These are phyloP conservation scores for Drosophila prosaltans DNA, from an alignment of 1,140 invertebrate genomes.

Conservation along the genomic window DNA sequence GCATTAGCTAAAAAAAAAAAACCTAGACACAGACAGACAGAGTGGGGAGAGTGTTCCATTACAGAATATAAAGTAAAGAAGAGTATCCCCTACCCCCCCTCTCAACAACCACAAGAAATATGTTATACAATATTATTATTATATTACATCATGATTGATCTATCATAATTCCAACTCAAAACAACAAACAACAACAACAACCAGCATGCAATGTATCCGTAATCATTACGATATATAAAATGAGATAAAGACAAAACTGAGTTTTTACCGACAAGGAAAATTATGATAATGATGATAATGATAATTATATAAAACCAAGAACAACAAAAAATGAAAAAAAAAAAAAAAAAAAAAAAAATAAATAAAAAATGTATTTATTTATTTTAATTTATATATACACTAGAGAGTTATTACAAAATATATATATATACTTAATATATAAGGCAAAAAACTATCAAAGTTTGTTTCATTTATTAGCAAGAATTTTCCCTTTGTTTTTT, in stretches of 20 bases:
- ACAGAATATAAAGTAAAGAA: neutral
- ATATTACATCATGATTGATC: conserved; percentile 75
- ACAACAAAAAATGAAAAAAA: conserved; percentile 41
- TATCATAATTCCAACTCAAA: conserved; percentile 55
- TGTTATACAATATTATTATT: conserved; percentile 71
- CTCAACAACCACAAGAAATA: conserved; percentile 39
- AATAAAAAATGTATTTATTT: conserved; percentile 82
- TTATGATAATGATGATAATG: conserved; percentile 68
- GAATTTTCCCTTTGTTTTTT: too few species aligned
- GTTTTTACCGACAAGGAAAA: conserved; percentile 72
- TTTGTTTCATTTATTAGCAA: neutral
- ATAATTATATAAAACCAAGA: conserved; percentile 48
- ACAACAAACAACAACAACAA: conserved; percentile 55
- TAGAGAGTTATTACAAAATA: conserved; percentile 81
- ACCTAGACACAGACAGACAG: neutral
- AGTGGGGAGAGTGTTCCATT: neutral
- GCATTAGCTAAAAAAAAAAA: neutral
- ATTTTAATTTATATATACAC: conserved; percentile 82
- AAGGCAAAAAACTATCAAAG: conserved; percentile 55
- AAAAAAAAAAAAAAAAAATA: conserved; percentile 58
- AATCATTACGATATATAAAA: conserved; percentile 38
- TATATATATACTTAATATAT: conserved; percentile 76
- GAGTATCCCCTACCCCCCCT: neutral
- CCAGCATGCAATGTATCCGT: conserved; percentile 59
- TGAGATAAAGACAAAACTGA: conserved; percentile 70